Base-by-base conservation (phyloP, 1,140 invertebrate species). In the Schlechtendalia chinensis region DNA sequence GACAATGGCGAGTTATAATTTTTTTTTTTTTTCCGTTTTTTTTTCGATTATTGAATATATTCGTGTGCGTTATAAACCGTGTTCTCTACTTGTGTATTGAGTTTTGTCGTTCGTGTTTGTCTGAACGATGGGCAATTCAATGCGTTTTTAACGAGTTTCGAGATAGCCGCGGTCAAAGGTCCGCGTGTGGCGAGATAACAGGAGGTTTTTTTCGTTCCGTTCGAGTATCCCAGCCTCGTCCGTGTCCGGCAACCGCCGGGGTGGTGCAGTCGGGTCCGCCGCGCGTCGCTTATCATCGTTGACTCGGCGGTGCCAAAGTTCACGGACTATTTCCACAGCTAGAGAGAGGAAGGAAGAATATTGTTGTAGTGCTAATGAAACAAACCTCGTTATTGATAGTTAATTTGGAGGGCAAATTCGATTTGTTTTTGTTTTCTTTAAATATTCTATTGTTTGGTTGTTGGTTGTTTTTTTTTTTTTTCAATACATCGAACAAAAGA, bases 161-260 rank as follows among this genome's bases (percentile, higher is more conserved):
- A 79, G 75, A 79, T 79, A 79, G 50, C 39, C 17, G 56, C 59
- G 69, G 75, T 79, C 58, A 79, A 79, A 79, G 75, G 75, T 79
- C 27, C 53, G 0, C 56, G n/a, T 39, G 59, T 54, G 32, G 54
- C 6, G 14, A 77, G 74, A 77, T 77, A 77, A 77, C 19, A 59
- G 71, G 6, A n/a, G 50, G 19, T 77, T 77, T 77, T 77, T 39
- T 59, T 63, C 45, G 45, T 71, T 71, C 12, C 50, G 29, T 72
- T 54, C 27, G 69, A 29, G n/a, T n/a, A n/a, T n/a, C n/a, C n/a
- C 32, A 39, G 27, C 19, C 24, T 29, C 17, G 27, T 53, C 22
- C 6, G n/a, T 47, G 67, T n/a, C 17, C 14, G 45, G 39, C 67
- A 27, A 39, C 22, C 45, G 69, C 4, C 19, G 69, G 53, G 16